Percentiles rank a stretch among this genome's conserved stretches.
Evolutionary conservation across 2,888 invertebrate species (phyloP).

Genomic region (Apomyelois bistriatella): DNA sequence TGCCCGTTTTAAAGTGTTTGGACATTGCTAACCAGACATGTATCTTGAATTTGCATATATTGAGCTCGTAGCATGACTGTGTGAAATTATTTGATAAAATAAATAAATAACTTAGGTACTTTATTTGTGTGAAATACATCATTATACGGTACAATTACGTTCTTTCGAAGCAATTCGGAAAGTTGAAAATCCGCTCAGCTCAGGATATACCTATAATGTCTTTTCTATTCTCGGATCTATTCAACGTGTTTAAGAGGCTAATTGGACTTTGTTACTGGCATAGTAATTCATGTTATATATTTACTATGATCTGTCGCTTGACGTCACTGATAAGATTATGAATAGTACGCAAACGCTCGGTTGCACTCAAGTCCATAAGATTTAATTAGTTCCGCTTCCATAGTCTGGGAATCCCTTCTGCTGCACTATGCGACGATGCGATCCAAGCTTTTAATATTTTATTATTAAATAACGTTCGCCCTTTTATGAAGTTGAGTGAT

Average conservation of each 20-base stretch:
- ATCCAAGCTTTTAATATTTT: not conserved
- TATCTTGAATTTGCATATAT: not conserved
- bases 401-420: not conserved
- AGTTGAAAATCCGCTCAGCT: no score
- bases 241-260: no score
- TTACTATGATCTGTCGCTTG: not conserved
- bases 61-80: not conserved
- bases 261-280: no score
- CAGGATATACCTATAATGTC: no score
- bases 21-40: not conserved
- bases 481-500: not conserved
- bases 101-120: no score
- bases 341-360: constrained; percentile 5
- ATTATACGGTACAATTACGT: no score
- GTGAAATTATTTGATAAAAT: no score
- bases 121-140: no score
- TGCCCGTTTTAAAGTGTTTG: not conserved
- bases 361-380: constrained; percentile 11
- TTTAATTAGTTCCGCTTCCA: constrained; percentile 6
- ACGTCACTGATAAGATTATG: constrained; percentile 13
- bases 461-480: not conserved
- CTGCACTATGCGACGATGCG: not conserved
- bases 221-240: no score
- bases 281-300: no score
- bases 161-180: no score